Percentiles rank a stretch among this genome's conserved stretches.
phyloP scores from a whole-genome alignment of 2,797 vertebrate species.

The Sebastes reedi region DNA sequence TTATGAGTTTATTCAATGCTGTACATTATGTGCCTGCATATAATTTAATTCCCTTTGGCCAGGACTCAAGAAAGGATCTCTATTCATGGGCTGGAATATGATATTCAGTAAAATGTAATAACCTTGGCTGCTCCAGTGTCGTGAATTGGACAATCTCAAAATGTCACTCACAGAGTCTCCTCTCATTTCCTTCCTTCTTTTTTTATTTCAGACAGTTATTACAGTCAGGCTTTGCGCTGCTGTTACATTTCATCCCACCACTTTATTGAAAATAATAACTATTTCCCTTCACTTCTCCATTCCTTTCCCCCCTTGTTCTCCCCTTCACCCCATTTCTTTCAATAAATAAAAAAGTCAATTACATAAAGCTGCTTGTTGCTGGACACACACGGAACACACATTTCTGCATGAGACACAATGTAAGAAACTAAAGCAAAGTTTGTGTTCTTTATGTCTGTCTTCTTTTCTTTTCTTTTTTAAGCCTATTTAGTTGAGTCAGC shows the following conservation, averaged over 20 bases:
- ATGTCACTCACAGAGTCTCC: conserved; percentile 33
- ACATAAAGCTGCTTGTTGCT: not conserved
- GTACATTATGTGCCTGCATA: conserved; percentile 50
- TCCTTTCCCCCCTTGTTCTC: not conserved
- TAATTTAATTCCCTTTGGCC: conserved; percentile 60
- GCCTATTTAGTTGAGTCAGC: not conserved
- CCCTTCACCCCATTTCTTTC: not conserved
- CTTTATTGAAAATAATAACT: conserved; percentile 34
- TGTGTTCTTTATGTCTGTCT: not conserved
- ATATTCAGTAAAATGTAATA: conserved; percentile 64
- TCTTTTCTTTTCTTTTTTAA: not conserved
- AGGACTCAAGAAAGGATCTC: conserved; percentile 39
- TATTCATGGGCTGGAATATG: conserved; percentile 48
- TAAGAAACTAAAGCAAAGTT: not conserved
- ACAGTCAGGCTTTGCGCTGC: conserved; percentile 4
- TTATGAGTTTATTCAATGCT: conserved; percentile 57
- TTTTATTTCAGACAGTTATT: conserved; percentile 7
- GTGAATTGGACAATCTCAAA: conserved; percentile 49
- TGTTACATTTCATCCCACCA: conserved; percentile 16
- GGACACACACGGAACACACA: not conserved
- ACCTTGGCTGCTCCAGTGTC: conserved; percentile 45
- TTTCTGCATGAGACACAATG: not conserved
- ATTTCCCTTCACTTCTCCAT: not conserved
- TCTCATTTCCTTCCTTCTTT: conserved; percentile 6
- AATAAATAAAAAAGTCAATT: conserved; percentile 3